These are phyloP conservation scores for Ennomos quercinarius DNA, from an alignment of 2,888 invertebrate genomes.

Conservation along the genomic window DNA sequence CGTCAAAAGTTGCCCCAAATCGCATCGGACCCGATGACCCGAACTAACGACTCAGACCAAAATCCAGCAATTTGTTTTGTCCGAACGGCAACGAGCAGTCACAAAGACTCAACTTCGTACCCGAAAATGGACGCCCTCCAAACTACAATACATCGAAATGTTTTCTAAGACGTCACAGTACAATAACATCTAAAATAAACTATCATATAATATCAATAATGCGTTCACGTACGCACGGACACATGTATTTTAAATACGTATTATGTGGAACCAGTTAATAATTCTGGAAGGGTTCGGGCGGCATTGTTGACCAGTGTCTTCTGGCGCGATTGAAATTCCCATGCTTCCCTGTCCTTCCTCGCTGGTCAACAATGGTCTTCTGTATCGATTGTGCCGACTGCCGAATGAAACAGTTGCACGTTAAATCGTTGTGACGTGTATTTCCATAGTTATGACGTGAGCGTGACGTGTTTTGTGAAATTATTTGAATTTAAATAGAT, in stretches of 20 bases:
- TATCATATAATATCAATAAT: slow-evolving; percentile 85
- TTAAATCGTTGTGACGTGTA: slow-evolving; percentile 74
- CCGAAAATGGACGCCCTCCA: slow-evolving; percentile 43
- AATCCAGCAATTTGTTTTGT: slow-evolving; percentile 66
- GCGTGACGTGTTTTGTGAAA: slow-evolving; percentile 68
- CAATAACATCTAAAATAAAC: slow-evolving; percentile 78
- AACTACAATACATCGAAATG: slow-evolving; percentile 41
- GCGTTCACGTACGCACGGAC: slow-evolving; percentile 73
- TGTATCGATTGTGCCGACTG: slow-evolving; percentile 55
- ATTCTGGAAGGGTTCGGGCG: slow-evolving; percentile 53
- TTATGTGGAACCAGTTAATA: slow-evolving; percentile 82
- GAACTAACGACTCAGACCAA: slow-evolving; percentile 81
- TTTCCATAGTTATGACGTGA: slow-evolving; percentile 73
- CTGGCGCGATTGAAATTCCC: slow-evolving; percentile 75
- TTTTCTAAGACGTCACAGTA: slow-evolving; percentile 58
- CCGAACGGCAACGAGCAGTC: slow-evolving; percentile 25
- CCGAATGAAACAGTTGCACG: slow-evolving; percentile 57
- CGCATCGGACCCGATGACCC: slow-evolving; percentile 83
- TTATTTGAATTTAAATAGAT: slow-evolving; percentile 62
- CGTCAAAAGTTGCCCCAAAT: slow-evolving; percentile 83
- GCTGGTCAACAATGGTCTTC: slow-evolving; percentile 54
- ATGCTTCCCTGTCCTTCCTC: slow-evolving; percentile 56
- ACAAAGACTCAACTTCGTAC: slow-evolving; percentile 45
- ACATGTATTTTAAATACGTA: slow-evolving; percentile 84
- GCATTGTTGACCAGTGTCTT: slow-evolving; percentile 56